phyloP scores from a whole-genome alignment of 2,888 invertebrate species.

The Limnephilus marmoratus region DNA sequence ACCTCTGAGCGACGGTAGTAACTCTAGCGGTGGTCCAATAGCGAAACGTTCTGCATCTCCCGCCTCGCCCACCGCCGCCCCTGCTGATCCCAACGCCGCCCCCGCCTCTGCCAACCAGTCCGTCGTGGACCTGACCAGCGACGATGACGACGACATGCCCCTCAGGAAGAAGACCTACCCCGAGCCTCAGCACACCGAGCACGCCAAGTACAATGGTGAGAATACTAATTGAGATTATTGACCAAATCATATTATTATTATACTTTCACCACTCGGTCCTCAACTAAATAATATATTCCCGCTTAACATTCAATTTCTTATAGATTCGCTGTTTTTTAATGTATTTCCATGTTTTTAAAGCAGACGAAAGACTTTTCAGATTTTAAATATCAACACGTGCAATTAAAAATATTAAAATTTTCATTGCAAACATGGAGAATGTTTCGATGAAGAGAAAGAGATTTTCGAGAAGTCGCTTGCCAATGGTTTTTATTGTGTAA shows the following conservation, averaged over 20 bases:
- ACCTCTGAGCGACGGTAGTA: slow-evolving; percentile 70
- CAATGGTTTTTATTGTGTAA: no score
- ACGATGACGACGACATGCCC: slow-evolving; percentile 84
- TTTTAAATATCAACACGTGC: no score
- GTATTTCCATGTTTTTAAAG: no score
- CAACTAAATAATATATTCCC: neutral
- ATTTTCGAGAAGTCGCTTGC: no score
- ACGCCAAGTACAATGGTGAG: slow-evolving; percentile 61
- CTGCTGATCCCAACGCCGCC: slow-evolving; percentile 71
- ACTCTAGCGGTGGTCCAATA: slow-evolving; percentile 68
- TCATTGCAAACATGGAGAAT: no score
- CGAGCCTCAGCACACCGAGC: slow-evolving; percentile 67
- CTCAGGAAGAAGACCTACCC: slow-evolving; percentile 78
- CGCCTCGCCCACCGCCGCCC: slow-evolving; percentile 71
- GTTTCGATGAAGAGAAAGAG: no score
- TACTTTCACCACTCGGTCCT: accelerated
- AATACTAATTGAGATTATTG: neutral
- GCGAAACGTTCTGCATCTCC: slow-evolving; percentile 74
- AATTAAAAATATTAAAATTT: no score
- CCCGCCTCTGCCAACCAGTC: slow-evolving; percentile 71
- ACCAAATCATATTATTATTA: neutral
- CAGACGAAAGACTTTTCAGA: no score
- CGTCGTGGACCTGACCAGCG: slow-evolving; percentile 85
- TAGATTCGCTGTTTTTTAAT: no score
- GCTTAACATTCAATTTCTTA: no score